Base-by-base conservation (phyloP, 2,797 vertebrate species). In the Dromococcyx pavoninus region DNA sequence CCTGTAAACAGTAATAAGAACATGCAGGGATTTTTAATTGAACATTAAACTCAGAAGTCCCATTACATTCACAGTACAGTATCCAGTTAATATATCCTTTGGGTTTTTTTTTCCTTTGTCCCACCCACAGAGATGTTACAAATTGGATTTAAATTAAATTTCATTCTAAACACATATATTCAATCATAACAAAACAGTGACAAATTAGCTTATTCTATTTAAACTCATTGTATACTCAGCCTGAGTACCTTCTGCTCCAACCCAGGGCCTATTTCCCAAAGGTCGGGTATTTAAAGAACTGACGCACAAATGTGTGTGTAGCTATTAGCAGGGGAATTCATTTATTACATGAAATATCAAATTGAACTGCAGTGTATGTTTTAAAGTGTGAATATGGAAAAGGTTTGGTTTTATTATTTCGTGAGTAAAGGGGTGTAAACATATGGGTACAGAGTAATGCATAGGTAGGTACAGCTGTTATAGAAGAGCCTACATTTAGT, bases 101-200 rank as follows among this genome's bases (percentile, higher is more conserved):
- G 88, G 82, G 27, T 69, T 95, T 83, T 67, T 85, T 77, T 94
- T 87, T 91, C 30, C 67, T 93, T 95, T 96, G 94, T 91, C 95
- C 96, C 96, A 96, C 95, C 95, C 95, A 95, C 89, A 37, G 84
- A 97, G 95, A 97, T 90, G 82, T 95, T 97, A 96, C 95, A 97
- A 97, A 97, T 97, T 96, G 94, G 95, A 97, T 97, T 97, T 96
- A 97, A 98, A 97, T 97, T 96, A 96, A 97, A 96, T 96, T 95
- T 96, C 86, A 94, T 97, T 96, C 93, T 97, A 97, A 97, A 97
- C 91, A 97, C 90, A 96, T 66, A 85, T 44, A 88, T 96, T 97
- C 95, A 96, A 80, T 98, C 96, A 97, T 93, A 96, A 93, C 86
- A 90, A 97, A 97, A 93, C 89, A 93, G 74, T 93, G 92, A 96